Base-by-base conservation (phyloP, 30 jellyfish, hydroid and myxozoan species). In the Rhopilema esculentum region DNA sequence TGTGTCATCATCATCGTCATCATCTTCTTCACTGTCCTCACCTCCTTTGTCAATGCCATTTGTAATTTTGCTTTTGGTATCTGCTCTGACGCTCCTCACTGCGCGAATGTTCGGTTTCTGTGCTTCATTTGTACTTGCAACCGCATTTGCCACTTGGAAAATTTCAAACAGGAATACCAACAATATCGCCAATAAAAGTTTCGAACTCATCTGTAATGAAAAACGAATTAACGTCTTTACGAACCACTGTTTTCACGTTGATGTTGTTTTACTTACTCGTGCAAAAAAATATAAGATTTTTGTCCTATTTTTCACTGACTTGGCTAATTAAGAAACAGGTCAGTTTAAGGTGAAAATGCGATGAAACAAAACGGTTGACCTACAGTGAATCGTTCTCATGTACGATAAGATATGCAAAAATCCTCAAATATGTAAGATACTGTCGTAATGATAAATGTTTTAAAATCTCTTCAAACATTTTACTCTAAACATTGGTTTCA, bases 21-120 rank as follows among this genome's bases (percentile, higher is more conserved):
- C 77, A 61, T 81, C 69, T 21, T 24, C 18, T 1, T 28, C 53
- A 20, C 29, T 77, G 0, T 75, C 85, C 51, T 78, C 84, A 7
- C 71, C 80, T n/a, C 83, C 75, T 67, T 51, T 70, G 32, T 31
- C 87, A 28, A 48, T 85, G 66, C 82, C 93, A 66, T 71, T 74
- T 30, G 65, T 74, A 66, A 24, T 51, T 1, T 23, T 29, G 33
- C 27, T 88, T 84, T 74, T 82, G 32, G 62, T 48, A 28, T 87
- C 92, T 72, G 32, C 29, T 22, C 19, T 73, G 20, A 73, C 84
- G 40, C 25, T 20, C 27, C n/a, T 22, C 1, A 40, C 64, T 17
- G 64, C 33, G 21, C 16, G 26, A 24, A 20, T 67, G 48, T 51
- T 51, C 17, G 72, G 16, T 63, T 63, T 63, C n/a, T 2, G 8